Percentiles rank a stretch among this genome's conserved stretches.
These are phyloP conservation scores for Oconnorella tubifera DNA, from an alignment of 2,888 invertebrate species.

Conservation along the genomic window DNA sequence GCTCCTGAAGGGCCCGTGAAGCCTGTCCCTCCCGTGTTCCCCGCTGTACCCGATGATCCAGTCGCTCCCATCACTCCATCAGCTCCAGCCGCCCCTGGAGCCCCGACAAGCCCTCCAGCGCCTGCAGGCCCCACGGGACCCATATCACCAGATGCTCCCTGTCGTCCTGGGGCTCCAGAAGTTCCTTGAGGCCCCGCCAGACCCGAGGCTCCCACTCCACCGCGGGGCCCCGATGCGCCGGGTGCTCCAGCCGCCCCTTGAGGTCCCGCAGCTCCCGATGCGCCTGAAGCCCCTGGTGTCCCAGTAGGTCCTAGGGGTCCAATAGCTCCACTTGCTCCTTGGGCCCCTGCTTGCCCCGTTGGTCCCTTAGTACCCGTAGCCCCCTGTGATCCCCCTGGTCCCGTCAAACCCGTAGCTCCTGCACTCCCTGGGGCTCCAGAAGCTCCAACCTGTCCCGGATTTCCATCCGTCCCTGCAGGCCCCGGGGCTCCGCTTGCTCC, in stretches of 20 bases:
- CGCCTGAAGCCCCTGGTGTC: constrained; percentile 15
- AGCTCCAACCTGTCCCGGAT: constrained; percentile 1
- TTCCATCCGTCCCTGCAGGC: constrained; percentile 18
- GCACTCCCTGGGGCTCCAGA: neutral
- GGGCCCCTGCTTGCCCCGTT: constrained; percentile 9
- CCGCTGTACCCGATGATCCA: constrained; percentile 4
- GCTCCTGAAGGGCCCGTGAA: constrained; percentile 12
- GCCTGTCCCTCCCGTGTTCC: constrained; percentile 12
- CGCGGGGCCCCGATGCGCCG: constrained; percentile 2
- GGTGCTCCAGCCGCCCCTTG: constrained; percentile 7
- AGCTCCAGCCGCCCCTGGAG: constrained; percentile 8
- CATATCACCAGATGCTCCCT: constrained; percentile 5
- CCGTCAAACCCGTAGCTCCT: constrained; percentile 12
- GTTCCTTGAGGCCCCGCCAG: constrained; percentile 4
- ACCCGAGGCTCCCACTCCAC: constrained; percentile 11
- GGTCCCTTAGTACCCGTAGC: constrained; percentile 9
- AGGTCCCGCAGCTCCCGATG: constrained; percentile 11
- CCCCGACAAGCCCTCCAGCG: neutral
- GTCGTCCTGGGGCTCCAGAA: neutral
- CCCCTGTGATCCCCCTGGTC: constrained; percentile 10
- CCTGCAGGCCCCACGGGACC: constrained; percentile 14
- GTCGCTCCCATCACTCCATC: constrained; percentile 5
- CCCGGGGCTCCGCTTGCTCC: constrained; percentile 27
- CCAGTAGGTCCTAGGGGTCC: constrained; percentile 18
- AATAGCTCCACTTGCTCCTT: neutral